A percentile compares a stretch with the other conserved stretches of the same genome.
These are phyloP conservation scores for Cydia amplana DNA, from an alignment of 1,140 invertebrate genomes.

Conservation along the genomic window DNA sequence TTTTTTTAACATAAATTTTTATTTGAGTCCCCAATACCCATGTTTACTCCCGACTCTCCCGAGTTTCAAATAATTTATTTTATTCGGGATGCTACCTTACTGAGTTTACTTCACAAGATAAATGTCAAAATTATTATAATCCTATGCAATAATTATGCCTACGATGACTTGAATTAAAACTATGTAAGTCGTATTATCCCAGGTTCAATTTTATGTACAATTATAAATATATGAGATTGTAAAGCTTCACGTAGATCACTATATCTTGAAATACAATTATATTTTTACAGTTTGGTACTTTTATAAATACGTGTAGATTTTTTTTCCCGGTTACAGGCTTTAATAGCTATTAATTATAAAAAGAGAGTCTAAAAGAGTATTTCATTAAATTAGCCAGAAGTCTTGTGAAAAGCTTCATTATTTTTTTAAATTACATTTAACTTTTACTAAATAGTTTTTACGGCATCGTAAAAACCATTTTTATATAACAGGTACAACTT, in stretches of 20 bases:
- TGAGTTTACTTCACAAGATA: background rate
- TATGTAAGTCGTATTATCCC: constrained; percentile 79
- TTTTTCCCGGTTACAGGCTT: constrained; percentile 10
- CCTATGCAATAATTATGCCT: constrained; percentile 33
- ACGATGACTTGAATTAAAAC: constrained; percentile 54
- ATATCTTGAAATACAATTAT: constrained; percentile 42
- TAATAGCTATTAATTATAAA: constrained; percentile 11
- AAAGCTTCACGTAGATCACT: constrained; percentile 65
- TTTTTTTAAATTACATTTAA: background rate
- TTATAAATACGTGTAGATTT: constrained; percentile 27
- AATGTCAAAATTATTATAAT: background rate
- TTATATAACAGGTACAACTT: background rate
- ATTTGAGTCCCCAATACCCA: too few species aligned
- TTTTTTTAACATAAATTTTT: too few species aligned
- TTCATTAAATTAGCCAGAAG: background rate
- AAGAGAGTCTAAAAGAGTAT: constrained; percentile 1
- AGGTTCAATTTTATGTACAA: constrained; percentile 72
- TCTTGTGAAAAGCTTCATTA: background rate
- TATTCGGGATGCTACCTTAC: too few species aligned
- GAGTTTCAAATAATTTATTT: too few species aligned
- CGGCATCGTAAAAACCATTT: background rate
- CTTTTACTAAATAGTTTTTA: background rate
- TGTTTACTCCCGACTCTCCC: too few species aligned
- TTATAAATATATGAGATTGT: constrained; percentile 57
- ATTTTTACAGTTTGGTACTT: constrained; percentile 36